Percentiles rank a stretch among this genome's conserved stretches.
Evolutionary conservation across 2,888 invertebrate genomes (phyloP).

Genomic region (Drosophila mimetica): DNA sequence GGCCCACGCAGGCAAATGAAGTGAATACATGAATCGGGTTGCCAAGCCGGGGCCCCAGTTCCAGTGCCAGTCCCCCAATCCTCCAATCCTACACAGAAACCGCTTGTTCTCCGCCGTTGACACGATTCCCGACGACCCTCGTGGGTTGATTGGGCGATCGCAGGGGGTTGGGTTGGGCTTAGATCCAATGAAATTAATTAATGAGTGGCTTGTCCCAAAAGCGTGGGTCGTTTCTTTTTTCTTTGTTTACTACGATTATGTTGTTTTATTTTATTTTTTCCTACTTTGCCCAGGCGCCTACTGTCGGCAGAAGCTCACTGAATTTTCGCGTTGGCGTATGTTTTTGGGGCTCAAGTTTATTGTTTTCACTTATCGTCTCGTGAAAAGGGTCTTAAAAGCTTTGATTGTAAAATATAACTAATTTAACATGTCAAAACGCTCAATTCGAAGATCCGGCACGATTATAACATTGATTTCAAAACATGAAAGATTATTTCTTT

Average conservation of each 20-base stretch:
- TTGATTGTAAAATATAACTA: constrained; percentile 37
- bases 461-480: constrained; percentile 31
- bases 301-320: constrained; percentile 34
- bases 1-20: constrained; percentile 75
- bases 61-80: constrained; percentile 3
- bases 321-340: constrained; percentile 30
- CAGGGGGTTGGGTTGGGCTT: constrained; percentile 9
- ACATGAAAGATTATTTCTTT: not conserved
- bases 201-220: constrained; percentile 42
- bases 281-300: not conserved
- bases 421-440: constrained; percentile 29
- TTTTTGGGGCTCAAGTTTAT: constrained; percentile 28
- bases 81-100: constrained; percentile 27
- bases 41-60: constrained; percentile 9
- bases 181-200: constrained; percentile 77
- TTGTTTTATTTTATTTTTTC: not conserved
- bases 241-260: constrained; percentile 30
- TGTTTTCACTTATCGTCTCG: constrained; percentile 43
- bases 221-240: constrained; percentile 54
- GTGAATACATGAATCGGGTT: constrained; percentile 47
- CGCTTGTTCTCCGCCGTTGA: constrained; percentile 41
- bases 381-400: constrained; percentile 37
- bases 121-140: constrained; percentile 34
- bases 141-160: constrained; percentile 6
- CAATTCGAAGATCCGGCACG: constrained; percentile 8